Conservation (phyloP, 2,113 vertebrate genomes). For the Phasianus colchicus region DNA sequence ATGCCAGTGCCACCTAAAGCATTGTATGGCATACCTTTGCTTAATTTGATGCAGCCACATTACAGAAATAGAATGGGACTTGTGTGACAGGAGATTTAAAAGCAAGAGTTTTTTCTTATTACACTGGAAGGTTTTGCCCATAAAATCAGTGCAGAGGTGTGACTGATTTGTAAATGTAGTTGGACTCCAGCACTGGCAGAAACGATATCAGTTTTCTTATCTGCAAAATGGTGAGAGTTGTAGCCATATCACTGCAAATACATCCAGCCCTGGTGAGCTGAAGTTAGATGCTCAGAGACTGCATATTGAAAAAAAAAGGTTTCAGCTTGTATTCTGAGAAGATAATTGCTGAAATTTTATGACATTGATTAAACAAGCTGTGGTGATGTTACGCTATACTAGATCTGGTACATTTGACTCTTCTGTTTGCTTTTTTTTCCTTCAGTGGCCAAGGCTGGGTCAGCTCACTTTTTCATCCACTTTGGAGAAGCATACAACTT, state of each 20-base stretch:
- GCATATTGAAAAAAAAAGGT: background rate
- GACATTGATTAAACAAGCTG: background rate
- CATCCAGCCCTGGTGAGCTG: background rate
- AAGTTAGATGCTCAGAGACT: background rate
- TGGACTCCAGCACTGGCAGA: background rate
- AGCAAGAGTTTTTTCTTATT: background rate
- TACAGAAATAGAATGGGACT: rapidly evolving
- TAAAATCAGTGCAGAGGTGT: background rate
- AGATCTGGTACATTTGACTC: background rate
- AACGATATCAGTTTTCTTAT: background rate
- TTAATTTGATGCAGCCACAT: background rate
- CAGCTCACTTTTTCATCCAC: conserved; percentile 79
- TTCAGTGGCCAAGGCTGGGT: conserved; percentile 89
- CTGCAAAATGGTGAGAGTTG: background rate
- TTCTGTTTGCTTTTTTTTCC: background rate
- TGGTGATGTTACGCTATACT: background rate
- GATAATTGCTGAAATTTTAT: background rate
- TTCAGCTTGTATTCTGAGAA: background rate
- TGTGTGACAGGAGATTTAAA: background rate
- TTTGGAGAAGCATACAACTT: conserved; percentile 77
- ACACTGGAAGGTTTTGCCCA: background rate
- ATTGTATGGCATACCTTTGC: background rate
- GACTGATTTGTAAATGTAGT: rapidly evolving
- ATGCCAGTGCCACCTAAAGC: conserved; percentile 12
- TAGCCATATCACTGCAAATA: background rate